Percentiles rank a stretch among this genome's conserved stretches.
These are phyloP conservation scores for Deilephila elpenor DNA, from an alignment of 2,888 invertebrate genomes.

Conservation along the genomic window DNA sequence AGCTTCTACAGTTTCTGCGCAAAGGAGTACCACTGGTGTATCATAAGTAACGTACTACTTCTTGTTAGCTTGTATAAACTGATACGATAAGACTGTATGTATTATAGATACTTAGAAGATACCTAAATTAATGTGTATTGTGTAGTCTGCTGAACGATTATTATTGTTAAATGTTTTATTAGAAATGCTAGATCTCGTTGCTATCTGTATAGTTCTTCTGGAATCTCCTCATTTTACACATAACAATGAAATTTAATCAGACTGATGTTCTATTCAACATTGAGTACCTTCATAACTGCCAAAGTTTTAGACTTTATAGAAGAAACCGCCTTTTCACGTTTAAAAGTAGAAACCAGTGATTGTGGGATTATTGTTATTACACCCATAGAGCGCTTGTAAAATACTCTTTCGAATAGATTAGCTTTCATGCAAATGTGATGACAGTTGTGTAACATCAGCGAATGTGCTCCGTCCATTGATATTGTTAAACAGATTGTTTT, in stretches of 20 bases:
- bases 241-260: conserved; percentile 50
- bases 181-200: conserved; percentile 81
- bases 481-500: conserved; percentile 45
- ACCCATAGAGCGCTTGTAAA: conserved; percentile 36
- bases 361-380: conserved; percentile 30
- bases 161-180: conserved; percentile 64
- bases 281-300: conserved; percentile 76
- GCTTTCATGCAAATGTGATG: conserved; percentile 46
- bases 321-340: conserved; percentile 21
- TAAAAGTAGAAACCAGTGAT: conserved; percentile 15
- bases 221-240: conserved; percentile 33
- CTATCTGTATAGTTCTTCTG: conserved; percentile 37
- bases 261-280: conserved; percentile 61
- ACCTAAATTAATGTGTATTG: conserved; percentile 58
- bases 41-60: conserved; percentile 51
- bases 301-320: conserved; percentile 63
- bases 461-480: conserved; percentile 75
- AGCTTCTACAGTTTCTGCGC: conserved; percentile 46
- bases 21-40: conserved; percentile 44
- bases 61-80: conserved; percentile 64
- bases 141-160: conserved; percentile 56
- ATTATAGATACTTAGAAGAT: conserved; percentile 50
- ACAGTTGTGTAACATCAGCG: conserved; percentile 60
- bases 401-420: conserved; percentile 11
- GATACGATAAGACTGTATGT: conserved; percentile 76